Percentiles rank a stretch among this genome's conserved stretches.
These are phyloP conservation scores for Hydroisotoma schaefferi DNA, from an alignment of 2,888 invertebrate species.

Conservation along the genomic window DNA sequence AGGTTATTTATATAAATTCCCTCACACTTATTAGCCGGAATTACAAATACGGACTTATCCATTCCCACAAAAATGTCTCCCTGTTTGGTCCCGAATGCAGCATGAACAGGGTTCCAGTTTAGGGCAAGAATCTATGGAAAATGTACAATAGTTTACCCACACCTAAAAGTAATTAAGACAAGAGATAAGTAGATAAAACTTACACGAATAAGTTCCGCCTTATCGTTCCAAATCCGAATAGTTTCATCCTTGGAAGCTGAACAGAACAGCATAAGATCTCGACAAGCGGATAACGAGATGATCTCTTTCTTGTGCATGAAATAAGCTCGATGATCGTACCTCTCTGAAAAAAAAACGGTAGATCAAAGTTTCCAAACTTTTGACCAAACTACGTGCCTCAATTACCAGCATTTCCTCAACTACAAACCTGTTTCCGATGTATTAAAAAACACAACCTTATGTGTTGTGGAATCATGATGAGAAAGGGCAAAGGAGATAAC, in stretches of 20 bases:
- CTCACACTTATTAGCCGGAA: conserved; percentile 45
- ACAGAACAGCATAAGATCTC: conserved; percentile 42
- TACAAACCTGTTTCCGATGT: conserved; percentile 40
- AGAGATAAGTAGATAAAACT: background rate
- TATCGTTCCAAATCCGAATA: conserved; percentile 43
- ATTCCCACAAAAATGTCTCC: conserved; percentile 46
- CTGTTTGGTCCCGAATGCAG: conserved; percentile 41
- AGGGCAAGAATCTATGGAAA: conserved; percentile 36
- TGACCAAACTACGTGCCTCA: conserved; percentile 13
- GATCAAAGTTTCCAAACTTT: background rate
- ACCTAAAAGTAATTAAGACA: background rate
- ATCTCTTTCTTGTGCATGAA: conserved; percentile 42
- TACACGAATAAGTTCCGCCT: conserved; percentile 43
- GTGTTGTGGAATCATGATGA: conserved; percentile 36
- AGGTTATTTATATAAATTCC: background rate
- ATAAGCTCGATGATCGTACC: conserved; percentile 39
- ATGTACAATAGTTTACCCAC: background rate
- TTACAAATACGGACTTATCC: conserved; percentile 30
- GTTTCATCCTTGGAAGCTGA: conserved; percentile 44
- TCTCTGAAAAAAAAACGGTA: conserved; percentile 24
- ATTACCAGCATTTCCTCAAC: background rate
- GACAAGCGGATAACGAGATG: conserved; percentile 36
- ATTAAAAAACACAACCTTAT: conserved; percentile 45
- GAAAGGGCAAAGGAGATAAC: conserved; percentile 42
- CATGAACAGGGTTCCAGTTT: conserved; percentile 40